Conservation (phyloP, 2,888 invertebrate species). For the Chouioia cunea region DNA sequence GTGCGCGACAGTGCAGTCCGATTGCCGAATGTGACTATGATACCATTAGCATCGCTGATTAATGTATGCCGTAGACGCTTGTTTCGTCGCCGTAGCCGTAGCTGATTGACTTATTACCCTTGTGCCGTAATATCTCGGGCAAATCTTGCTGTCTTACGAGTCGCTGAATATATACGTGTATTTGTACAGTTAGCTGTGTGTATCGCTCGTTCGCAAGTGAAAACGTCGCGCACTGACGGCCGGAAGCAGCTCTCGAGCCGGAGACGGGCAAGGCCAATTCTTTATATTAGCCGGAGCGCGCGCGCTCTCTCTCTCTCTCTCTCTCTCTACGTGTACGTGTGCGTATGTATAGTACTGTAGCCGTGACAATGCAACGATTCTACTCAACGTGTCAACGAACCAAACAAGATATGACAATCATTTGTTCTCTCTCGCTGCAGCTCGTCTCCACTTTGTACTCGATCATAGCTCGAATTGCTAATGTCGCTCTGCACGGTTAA, state of each 20-base stretch:
- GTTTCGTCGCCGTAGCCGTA: slow-evolving; percentile 57
- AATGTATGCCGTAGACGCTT: slow-evolving; percentile 65
- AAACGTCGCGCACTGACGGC: slow-evolving; percentile 61
- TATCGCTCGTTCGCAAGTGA: slow-evolving; percentile 24
- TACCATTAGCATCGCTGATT: slow-evolving; percentile 67
- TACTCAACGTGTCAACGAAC: slow-evolving; percentile 52
- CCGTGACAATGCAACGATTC: slow-evolving; percentile 59
- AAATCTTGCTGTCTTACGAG: no score
- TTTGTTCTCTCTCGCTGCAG: slow-evolving; percentile 59
- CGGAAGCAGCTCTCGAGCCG: slow-evolving; percentile 57
- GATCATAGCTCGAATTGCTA: slow-evolving; percentile 26
- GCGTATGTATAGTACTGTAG: no score
- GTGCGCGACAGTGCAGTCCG: slow-evolving; percentile 48
- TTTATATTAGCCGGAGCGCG: slow-evolving; percentile 63
- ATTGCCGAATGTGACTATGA: slow-evolving; percentile 61
- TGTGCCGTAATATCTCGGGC: not conserved
- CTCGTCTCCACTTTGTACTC: not conserved
- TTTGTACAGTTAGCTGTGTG: not conserved
- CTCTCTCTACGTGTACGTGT: no score
- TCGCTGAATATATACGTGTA: no score
- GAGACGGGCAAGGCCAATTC: slow-evolving; percentile 68
- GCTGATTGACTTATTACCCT: slow-evolving; percentile 60
- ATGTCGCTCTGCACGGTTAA: slow-evolving; percentile 3
- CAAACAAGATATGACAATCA: slow-evolving; percentile 57
- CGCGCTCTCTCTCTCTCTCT: no score